phyloP scores from a whole-genome alignment of 2,888 invertebrate species.

The Congeria kusceri region DNA sequence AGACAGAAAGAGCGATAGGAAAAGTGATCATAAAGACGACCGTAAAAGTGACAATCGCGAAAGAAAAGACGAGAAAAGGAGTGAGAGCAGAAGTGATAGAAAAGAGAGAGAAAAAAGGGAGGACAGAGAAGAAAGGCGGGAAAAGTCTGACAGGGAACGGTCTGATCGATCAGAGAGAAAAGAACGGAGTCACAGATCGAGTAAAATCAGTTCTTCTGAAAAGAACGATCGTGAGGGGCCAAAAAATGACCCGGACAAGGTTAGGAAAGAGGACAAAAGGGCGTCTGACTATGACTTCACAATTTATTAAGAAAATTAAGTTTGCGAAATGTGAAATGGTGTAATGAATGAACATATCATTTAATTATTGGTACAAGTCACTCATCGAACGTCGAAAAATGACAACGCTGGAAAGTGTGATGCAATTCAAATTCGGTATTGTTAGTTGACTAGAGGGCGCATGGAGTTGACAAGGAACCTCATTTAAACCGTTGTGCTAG shows the following conservation, averaged over 20 bases:
- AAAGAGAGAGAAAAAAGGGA: constrained; percentile 13
- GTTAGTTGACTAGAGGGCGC: too few relatives aligned
- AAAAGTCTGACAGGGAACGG: constrained; percentile 16
- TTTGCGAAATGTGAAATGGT: too few relatives aligned
- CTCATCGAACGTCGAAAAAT: too few relatives aligned
- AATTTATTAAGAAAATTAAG: constrained; percentile 31
- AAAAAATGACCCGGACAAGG: constrained; percentile 16
- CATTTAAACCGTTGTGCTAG: too few relatives aligned
- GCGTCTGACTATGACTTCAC: constrained; percentile 49
- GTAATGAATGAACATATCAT: too few relatives aligned
- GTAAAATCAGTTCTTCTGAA: too few relatives aligned
- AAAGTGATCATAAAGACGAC: constrained; percentile 3
- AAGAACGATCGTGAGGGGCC: too few relatives aligned
- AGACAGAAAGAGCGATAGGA: background rate
- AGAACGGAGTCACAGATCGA: too few relatives aligned
- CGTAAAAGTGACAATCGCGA: constrained; percentile 9
- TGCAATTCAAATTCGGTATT: too few relatives aligned
- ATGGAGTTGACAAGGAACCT: too few relatives aligned
- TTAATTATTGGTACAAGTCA: too few relatives aligned
- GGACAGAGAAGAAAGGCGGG: constrained; percentile 29
- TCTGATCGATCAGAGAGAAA: constrained; percentile 7
- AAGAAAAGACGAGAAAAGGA: background rate
- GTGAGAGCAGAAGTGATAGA: constrained; percentile 4
- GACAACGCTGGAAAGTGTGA: too few relatives aligned
- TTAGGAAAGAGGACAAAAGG: constrained; percentile 20